Percentiles rank a stretch among this genome's conserved stretches.
Evolutionary conservation across 2,797 vertebrate genomes (phyloP).

Genomic region (Apogon hyalosoma): DNA sequence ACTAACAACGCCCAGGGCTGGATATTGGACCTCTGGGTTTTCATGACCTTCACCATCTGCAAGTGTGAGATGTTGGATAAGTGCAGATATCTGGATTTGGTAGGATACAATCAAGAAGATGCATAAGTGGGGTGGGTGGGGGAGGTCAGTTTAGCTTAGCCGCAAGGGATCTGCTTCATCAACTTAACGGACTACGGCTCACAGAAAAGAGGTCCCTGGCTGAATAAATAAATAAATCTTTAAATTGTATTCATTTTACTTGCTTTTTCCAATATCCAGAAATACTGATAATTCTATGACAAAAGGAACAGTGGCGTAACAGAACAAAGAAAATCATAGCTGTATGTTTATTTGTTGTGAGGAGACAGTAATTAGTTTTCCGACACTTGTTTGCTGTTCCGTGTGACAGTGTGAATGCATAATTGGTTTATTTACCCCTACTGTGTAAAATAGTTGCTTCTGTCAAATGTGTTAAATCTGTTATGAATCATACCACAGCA

Average conservation of each 20-base stretch:
- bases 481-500: slow-evolving; percentile 22
- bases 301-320: neutral
- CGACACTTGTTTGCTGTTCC: slow-evolving; percentile 35
- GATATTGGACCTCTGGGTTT: slow-evolving; percentile 45
- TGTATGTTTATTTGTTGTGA: neutral
- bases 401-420: slow-evolving; percentile 51
- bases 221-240: slow-evolving; percentile 6
- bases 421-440: slow-evolving; percentile 37
- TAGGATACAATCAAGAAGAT: slow-evolving; percentile 60
- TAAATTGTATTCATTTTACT: neutral
- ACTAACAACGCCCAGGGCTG: slow-evolving; percentile 44
- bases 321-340: neutral
- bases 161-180: slow-evolving; percentile 52
- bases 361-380: slow-evolving; percentile 17
- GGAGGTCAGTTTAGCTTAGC: slow-evolving; percentile 49
- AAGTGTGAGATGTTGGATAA: slow-evolving; percentile 54
- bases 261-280: neutral
- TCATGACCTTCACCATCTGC: slow-evolving; percentile 59
- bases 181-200: slow-evolving; percentile 37
- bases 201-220: slow-evolving; percentile 19
- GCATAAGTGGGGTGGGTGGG: slow-evolving; percentile 18
- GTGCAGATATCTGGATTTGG: slow-evolving; percentile 62
- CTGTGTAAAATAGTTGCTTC: slow-evolving; percentile 39
- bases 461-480: slow-evolving; percentile 39
- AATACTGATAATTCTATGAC: neutral